A percentile compares a stretch with the other conserved stretches of the same genome.
Conservation (phyloP, 2,888 invertebrate species). For the Aelia acuminata region DNA sequence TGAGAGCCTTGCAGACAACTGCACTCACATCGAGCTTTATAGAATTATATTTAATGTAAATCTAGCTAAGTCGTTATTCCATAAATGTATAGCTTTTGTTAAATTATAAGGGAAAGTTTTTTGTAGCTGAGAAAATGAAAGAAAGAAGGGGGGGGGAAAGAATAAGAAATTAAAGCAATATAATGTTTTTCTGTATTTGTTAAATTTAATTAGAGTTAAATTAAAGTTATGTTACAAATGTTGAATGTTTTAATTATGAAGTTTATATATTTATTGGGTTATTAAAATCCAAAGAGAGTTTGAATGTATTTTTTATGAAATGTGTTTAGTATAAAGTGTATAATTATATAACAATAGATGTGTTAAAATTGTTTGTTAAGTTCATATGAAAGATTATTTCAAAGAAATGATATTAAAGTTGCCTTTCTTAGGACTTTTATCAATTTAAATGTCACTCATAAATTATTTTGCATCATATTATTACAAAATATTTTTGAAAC, state of each 20-base stretch:
- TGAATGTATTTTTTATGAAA: slow-evolving; percentile 40
- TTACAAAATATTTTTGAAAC: neutral
- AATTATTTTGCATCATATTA: neutral
- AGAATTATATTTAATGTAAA: slow-evolving; percentile 53
- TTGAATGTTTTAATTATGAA: slow-evolving; percentile 31
- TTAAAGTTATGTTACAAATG: slow-evolving; percentile 30
- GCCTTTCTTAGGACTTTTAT: neutral
- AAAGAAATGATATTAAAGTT: slow-evolving; percentile 12
- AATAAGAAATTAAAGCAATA: slow-evolving; percentile 44
- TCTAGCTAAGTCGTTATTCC: slow-evolving; percentile 50
- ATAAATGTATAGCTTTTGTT: slow-evolving; percentile 48
- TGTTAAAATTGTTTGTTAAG: neutral
- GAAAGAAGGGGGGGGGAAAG: neutral
- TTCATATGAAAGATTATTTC: neutral
- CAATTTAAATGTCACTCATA: neutral
- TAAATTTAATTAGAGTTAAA: neutral
- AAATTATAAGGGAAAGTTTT: slow-evolving; percentile 36
- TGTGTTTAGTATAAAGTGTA: neutral
- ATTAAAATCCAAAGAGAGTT: slow-evolving; percentile 19
- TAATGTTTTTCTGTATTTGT: neutral
- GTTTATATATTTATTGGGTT: slow-evolving; percentile 23
- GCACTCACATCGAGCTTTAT: slow-evolving; percentile 64
- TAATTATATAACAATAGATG: slow-evolving; percentile 31
- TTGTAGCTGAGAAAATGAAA: neutral
- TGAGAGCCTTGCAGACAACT: slow-evolving; percentile 58